These are phyloP conservation scores for Tenthredo mesomela DNA, from an alignment of 2,888 invertebrate genomes.

Conservation along the genomic window DNA sequence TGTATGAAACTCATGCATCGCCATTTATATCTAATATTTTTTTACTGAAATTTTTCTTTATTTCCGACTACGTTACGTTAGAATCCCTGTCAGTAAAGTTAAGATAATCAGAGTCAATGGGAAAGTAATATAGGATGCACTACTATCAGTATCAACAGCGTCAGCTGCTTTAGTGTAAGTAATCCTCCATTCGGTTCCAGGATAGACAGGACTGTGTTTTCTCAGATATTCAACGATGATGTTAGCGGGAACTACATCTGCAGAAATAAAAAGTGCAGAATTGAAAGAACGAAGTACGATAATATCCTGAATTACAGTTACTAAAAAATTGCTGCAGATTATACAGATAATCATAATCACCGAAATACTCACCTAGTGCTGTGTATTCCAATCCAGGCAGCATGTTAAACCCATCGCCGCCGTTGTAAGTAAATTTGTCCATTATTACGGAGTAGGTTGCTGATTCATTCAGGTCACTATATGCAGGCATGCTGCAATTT, in stretches of 20 bases:
- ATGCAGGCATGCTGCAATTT: conserved; percentile 83
- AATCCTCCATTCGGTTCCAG: conserved; percentile 84
- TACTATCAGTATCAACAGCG: not conserved
- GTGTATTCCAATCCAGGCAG: conserved; percentile 74
- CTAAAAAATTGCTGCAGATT: not conserved
- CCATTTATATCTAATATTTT: not conserved
- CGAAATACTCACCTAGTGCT: conserved; percentile 70
- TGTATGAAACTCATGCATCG: too few species aligned
- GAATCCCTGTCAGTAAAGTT: not conserved
- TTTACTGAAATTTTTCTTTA: not conserved
- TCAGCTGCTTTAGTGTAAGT: conserved; percentile 56
- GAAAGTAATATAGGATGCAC: conserved; percentile 12
- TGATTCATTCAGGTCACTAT: conserved; percentile 80
- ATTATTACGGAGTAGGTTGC: conserved; percentile 84
- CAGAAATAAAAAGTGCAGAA: conserved; percentile 12
- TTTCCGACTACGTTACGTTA: conserved; percentile 19
- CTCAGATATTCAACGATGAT: conserved; percentile 81
- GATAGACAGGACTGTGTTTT: conserved; percentile 82
- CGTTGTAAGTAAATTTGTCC: conserved; percentile 83
- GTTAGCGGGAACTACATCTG: conserved; percentile 68
- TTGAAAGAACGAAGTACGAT: not conserved
- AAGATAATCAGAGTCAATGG: not conserved
- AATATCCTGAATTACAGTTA: not conserved
- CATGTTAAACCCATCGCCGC: conserved; percentile 87
- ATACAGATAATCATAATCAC: not conserved